These are phyloP conservation scores for Congeria kusceri DNA, from an alignment of 2,888 invertebrate species.

Conservation along the genomic window DNA sequence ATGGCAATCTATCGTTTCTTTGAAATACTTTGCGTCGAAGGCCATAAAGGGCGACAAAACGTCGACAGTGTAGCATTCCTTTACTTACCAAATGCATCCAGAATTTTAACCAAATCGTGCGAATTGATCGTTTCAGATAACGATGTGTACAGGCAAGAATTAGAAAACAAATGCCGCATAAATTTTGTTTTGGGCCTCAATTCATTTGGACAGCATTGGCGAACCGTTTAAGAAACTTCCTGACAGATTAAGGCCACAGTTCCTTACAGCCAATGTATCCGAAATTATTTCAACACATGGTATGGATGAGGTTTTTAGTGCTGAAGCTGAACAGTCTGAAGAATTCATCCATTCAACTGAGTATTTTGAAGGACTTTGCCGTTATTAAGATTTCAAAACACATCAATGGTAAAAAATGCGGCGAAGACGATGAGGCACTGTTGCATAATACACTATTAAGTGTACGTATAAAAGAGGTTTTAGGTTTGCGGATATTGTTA, in stretches of 20 bases:
- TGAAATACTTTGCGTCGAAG: background rate
- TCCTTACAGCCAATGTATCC: constrained; percentile 25
- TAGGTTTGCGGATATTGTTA: constrained; percentile 16
- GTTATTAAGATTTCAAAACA: constrained; percentile 18
- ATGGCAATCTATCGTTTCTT: constrained; percentile 14
- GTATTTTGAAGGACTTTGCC: constrained; percentile 36
- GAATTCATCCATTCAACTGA: constrained; percentile 20
- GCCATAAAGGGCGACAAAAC: background rate
- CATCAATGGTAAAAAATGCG: background rate
- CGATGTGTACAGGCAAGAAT: constrained; percentile 6
- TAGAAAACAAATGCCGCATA: constrained; percentile 34
- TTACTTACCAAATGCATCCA: constrained; percentile 9
- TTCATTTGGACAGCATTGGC: constrained; percentile 15
- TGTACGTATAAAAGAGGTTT: constrained; percentile 22
- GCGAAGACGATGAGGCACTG: background rate
- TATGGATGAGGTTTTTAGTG: constrained; percentile 7
- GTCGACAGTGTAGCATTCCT: background rate
- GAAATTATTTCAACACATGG: constrained; percentile 16
- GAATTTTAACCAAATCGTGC: background rate
- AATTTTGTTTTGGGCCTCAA: constrained; percentile 41
- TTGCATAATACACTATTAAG: background rate
- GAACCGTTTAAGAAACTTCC: constrained; percentile 22
- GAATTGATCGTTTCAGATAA: constrained; percentile 31
- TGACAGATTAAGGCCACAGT: constrained; percentile 14
- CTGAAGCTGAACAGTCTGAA: constrained; percentile 4